Percentiles rank a stretch among this genome's conserved stretches.
Conservation (phyloP, 2,888 invertebrate species). For the Pilophorus perplexus region DNA sequence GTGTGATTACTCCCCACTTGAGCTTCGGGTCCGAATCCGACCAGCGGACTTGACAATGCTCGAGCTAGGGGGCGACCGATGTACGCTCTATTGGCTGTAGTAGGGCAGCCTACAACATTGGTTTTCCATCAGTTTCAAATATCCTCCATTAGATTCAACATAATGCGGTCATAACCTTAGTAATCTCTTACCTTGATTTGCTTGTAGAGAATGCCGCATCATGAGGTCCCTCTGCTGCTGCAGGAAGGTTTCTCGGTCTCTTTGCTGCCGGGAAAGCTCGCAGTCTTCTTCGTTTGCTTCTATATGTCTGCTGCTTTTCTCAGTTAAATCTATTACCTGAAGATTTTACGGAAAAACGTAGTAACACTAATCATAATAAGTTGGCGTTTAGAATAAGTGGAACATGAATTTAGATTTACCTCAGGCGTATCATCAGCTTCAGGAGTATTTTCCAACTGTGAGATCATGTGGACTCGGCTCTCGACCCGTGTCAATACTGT, state of each 20-base stretch:
- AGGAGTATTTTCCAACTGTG: constrained; percentile 50
- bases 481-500: constrained; percentile 77
- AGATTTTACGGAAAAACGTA: not conserved
- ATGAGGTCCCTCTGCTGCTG: constrained; percentile 66
- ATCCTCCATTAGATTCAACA: too few relatives aligned
- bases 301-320: constrained; percentile 55
- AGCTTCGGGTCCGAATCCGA: constrained; percentile 60
- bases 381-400: not conserved
- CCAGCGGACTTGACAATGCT: constrained; percentile 81
- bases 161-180: too few relatives aligned
- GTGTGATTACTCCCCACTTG: constrained; percentile 41
- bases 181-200: constrained; percentile 45
- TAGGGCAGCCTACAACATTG: constrained; percentile 16
- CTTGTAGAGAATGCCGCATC: constrained; percentile 60
- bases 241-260: constrained; percentile 59
- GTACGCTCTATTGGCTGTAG: constrained; percentile 52
- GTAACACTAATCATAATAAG: not conserved
- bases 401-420: constrained; percentile 1
- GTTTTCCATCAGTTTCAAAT: too few relatives aligned
- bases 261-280: constrained; percentile 60
- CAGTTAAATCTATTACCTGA: constrained; percentile 71
- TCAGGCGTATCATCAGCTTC: constrained; percentile 48
- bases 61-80: constrained; percentile 68
- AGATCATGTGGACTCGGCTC: constrained; percentile 40
- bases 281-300: constrained; percentile 54